Conservation (phyloP, 2,797 vertebrate species). For the Sphenodon punctatus region DNA sequence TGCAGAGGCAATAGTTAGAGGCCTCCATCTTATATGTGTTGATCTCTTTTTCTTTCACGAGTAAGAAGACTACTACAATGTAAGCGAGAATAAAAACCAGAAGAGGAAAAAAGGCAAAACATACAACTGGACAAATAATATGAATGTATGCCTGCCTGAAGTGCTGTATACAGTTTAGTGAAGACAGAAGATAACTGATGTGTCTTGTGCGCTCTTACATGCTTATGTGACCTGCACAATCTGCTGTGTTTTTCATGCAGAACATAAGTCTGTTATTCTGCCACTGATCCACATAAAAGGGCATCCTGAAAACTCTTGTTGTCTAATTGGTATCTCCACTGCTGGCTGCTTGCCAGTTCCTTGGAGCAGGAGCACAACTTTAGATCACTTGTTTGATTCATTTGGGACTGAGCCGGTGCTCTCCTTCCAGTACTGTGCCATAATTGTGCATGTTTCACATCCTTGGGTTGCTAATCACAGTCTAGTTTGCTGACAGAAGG, state of each 20-base stretch:
- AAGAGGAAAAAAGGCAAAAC: background rate
- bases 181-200: background rate
- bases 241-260: background rate
- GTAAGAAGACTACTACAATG: background rate
- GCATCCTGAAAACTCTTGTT: background rate
- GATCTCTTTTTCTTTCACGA: background rate
- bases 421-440: background rate
- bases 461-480: background rate
- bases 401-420: background rate
- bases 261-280: background rate
- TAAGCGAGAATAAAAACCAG: background rate
- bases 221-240: background rate
- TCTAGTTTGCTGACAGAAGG: background rate
- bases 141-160: background rate
- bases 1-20: background rate
- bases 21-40: background rate
- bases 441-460: background rate
- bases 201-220: background rate
- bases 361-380: background rate
- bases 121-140: background rate
- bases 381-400: background rate
- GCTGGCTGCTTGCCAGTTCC: background rate
- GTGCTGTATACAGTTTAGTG: background rate
- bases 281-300: background rate
- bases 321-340: background rate